Conservation (phyloP, 2,113 vertebrate species). For the Climacteris rufus region DNA sequence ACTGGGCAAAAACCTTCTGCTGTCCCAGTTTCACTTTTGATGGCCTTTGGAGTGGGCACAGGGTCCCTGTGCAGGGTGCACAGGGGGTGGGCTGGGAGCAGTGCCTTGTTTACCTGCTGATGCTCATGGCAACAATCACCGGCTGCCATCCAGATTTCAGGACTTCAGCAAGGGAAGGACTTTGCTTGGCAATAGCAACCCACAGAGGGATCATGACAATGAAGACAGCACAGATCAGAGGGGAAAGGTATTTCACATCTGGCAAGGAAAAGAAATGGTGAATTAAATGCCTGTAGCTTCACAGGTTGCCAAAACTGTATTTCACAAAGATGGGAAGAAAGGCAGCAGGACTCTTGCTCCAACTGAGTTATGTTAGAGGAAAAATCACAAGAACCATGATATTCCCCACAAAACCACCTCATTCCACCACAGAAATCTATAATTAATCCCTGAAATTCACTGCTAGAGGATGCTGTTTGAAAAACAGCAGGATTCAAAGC, state of each 20-base stretch:
- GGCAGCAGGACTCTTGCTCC: background rate
- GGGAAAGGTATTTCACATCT: slow-evolving; percentile 84
- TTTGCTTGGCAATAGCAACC: slow-evolving; percentile 80
- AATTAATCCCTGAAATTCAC: slow-evolving; percentile 10
- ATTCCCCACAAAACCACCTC: background rate
- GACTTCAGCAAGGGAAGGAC: slow-evolving; percentile 81
- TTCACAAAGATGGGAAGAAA: background rate
- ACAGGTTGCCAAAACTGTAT: background rate
- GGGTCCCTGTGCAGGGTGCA: background rate
- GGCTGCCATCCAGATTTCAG: slow-evolving; percentile 92
- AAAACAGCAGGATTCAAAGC: slow-evolving; percentile 7
- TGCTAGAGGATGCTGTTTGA: background rate
- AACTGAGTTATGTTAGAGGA: background rate
- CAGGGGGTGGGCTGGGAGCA: rapidly evolving
- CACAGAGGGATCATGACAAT: slow-evolving; percentile 85
- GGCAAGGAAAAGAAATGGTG: background rate
- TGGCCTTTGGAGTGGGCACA: background rate
- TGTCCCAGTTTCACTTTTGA: background rate
- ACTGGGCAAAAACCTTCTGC: background rate
- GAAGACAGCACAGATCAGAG: slow-evolving; percentile 80
- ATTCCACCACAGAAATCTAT: background rate
- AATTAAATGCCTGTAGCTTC: background rate
- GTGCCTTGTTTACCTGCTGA: slow-evolving; percentile 84
- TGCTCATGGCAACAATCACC: slow-evolving; percentile 91
- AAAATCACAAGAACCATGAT: background rate